phyloP scores from a whole-genome alignment of 2,888 invertebrate genomes.

The Polyommatus iphigenia region DNA sequence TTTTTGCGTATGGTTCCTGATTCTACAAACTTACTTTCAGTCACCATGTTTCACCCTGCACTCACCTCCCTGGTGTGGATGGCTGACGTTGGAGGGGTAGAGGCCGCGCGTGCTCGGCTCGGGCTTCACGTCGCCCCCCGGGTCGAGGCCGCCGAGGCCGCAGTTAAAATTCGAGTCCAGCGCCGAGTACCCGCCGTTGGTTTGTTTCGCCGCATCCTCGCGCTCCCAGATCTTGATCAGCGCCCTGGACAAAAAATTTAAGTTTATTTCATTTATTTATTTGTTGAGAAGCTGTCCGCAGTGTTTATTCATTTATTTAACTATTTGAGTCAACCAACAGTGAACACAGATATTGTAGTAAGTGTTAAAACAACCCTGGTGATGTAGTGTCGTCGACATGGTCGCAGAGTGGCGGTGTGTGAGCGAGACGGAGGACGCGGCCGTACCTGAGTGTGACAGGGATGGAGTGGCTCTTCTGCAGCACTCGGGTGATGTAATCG shows the following conservation, averaged over 20 bases:
- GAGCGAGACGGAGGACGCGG: background rate
- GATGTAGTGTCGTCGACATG: constrained; percentile 68
- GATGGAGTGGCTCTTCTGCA: constrained; percentile 95
- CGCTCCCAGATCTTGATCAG: constrained; percentile 93
- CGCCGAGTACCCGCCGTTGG: constrained; percentile 77
- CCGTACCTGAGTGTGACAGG: constrained; percentile 91
- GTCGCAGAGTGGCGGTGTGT: constrained; percentile 53
- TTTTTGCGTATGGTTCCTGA: too few relatives aligned
- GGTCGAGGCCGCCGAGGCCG: constrained; percentile 85
- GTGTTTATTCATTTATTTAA: too few relatives aligned
- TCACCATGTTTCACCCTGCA: too few relatives aligned
- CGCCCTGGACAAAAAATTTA: constrained; percentile 62
- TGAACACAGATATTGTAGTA: too few relatives aligned
- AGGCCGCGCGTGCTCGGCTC: constrained; percentile 69
- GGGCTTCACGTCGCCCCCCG: constrained; percentile 79
- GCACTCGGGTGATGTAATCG: constrained; percentile 76
- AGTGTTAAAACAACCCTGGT: constrained; percentile 61
- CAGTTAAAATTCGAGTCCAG: constrained; percentile 82
- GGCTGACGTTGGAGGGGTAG: constrained; percentile 61
- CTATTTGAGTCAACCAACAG: too few relatives aligned
- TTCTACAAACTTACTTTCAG: too few relatives aligned
- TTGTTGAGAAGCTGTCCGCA: background rate
- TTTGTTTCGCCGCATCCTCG: constrained; percentile 80
- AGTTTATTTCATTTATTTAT: background rate
- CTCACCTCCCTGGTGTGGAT: constrained; percentile 67